These are phyloP conservation scores for Neolamprologus sp. DNA, from an alignment of 2,113 vertebrate species.

Conservation along the genomic window DNA sequence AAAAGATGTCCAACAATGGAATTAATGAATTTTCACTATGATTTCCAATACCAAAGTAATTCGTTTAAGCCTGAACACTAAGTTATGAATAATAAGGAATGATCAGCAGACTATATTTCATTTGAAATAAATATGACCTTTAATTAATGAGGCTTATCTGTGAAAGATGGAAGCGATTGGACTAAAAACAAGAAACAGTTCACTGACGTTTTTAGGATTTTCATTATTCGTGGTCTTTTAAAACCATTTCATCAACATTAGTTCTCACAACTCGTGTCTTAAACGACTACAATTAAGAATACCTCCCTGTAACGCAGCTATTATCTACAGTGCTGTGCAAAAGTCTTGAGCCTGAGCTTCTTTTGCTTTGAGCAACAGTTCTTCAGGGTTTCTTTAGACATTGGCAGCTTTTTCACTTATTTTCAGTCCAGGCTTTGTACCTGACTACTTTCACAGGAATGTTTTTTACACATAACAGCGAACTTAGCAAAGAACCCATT, in stretches of 20 bases:
- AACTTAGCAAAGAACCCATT: background rate
- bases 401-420: background rate
- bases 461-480: background rate
- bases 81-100: background rate
- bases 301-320: background rate
- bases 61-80: background rate
- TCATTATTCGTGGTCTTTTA: background rate
- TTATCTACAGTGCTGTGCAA: background rate
- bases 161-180: background rate
- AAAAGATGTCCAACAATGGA: background rate
- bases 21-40: background rate
- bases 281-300: background rate
- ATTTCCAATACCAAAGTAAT: background rate
- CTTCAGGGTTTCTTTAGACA: background rate
- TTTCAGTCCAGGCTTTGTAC: background rate
- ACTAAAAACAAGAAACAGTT: background rate
- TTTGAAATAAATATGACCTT: background rate
- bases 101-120: background rate
- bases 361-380: background rate
- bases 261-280: background rate
- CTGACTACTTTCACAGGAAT: background rate
- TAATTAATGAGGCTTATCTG: background rate
- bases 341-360: rapidly evolving
- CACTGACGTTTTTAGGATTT: background rate
- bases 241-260: background rate